Evolutionary conservation across 2,113 vertebrate genomes (phyloP).

Genomic region (Crotalus helleri): DNA sequence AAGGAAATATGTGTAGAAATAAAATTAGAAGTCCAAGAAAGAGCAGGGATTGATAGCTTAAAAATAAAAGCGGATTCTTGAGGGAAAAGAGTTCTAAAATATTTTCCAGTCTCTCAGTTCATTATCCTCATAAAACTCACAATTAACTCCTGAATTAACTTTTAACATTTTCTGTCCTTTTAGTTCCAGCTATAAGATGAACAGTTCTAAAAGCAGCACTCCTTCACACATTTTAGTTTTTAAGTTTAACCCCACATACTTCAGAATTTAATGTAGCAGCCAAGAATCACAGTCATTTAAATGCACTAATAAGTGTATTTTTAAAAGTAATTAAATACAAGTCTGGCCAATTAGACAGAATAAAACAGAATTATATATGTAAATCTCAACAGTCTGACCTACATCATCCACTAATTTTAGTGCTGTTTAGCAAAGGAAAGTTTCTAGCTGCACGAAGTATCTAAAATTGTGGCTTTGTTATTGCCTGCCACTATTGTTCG

Average conservation of each 20-base stretch:
- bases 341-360: conserved; percentile 49
- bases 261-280: neutral
- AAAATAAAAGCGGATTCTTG: conserved; percentile 45
- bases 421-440: conserved; percentile 40
- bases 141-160: conserved; percentile 61
- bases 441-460: conserved; percentile 37
- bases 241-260: neutral
- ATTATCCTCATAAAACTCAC: conserved; percentile 60
- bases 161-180: conserved; percentile 51
- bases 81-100: conserved; percentile 56
- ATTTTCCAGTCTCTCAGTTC: conserved; percentile 66
- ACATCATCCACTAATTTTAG: conserved; percentile 44
- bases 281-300: neutral
- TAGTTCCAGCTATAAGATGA: conserved; percentile 55
- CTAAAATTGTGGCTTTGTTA: neutral
- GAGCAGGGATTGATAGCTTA: conserved; percentile 45
- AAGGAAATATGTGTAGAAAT: neutral
- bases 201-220: conserved; percentile 35
- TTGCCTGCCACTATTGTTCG: conserved; percentile 11
- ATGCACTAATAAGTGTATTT: conserved; percentile 46
- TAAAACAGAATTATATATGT: conserved; percentile 29
- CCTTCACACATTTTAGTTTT: neutral
- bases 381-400: conserved; percentile 46
- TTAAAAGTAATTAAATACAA: conserved; percentile 55
- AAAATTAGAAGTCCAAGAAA: conserved; percentile 36